Percentiles rank a stretch among this genome's conserved stretches.
Evolutionary conservation across 2,888 invertebrate genomes (phyloP).

Genomic region (Hedychridium roseum): DNA sequence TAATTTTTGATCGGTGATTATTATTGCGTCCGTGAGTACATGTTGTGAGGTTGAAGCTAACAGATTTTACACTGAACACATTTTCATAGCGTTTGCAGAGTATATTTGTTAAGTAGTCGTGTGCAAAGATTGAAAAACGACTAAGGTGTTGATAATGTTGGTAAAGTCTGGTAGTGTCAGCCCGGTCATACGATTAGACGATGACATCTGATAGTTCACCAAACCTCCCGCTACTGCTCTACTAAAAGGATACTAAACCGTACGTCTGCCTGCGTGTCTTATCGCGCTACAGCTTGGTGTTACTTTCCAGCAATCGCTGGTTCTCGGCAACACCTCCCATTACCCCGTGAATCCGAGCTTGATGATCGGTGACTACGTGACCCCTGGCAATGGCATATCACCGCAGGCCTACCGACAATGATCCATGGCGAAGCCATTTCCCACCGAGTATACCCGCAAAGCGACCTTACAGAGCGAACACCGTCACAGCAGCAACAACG

Average conservation of each 20-base stretch:
- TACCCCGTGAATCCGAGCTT: conserved; percentile 76
- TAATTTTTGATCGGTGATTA: no score
- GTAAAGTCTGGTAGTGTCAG: no score
- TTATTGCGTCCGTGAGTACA: no score
- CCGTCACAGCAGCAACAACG: conserved; percentile 22
- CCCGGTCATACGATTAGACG: no score
- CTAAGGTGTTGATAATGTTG: no score
- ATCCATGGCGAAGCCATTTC: conserved; percentile 52
- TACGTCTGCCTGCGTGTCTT: conserved; percentile 53
- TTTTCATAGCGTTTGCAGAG: no score
- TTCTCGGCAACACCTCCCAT: conserved; percentile 69
- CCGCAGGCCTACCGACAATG: conserved; percentile 59
- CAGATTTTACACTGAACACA: no score
- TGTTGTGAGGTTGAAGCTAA: no score
- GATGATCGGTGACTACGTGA: conserved; percentile 80
- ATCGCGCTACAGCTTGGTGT: conserved; percentile 62
- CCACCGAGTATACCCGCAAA: conserved; percentile 45
- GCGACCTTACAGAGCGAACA: conserved; percentile 33
- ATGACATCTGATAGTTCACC: conserved; percentile 29
- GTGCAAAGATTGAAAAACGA: no score
- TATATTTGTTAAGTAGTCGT: no score
- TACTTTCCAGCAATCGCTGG: conserved; percentile 66
- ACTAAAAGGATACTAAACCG: conserved; percentile 53
- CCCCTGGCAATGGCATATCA: conserved; percentile 67
- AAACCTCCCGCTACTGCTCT: conserved; percentile 12